Evolutionary conservation across 2,797 vertebrate genomes (phyloP), one percentile per base, ranked within the genome.

Genomic region (Tympanoctomys barrerae): DNA sequence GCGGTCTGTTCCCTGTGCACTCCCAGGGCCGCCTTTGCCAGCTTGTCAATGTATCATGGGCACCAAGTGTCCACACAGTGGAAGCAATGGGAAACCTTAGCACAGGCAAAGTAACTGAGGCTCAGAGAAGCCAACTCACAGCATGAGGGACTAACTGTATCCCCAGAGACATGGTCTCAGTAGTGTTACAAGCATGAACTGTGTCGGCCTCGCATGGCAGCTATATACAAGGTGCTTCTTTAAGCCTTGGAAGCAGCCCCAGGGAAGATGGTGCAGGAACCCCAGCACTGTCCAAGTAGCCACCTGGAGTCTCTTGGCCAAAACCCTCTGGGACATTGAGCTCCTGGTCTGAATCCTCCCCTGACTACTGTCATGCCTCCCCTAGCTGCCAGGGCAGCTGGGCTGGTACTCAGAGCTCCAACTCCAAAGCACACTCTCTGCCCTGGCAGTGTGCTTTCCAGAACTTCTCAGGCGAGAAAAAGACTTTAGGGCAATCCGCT

Each of bases 1-100:
- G 9, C 0, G 2, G 26, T 28, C 2, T 11, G 28, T 11, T 21
- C 9, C 1, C 0, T 1, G 12, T 14, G 14, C 1, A 4, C 33
- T 26, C 31, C 70, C 52, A 26, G 14, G 7, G 21, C 31, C 2
- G 0, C 7, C 0, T 46, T 33, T 14, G 42, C 4, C 10, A 28
- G 18, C 42, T 26, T 1, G 12, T 22, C 24, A 0, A 0, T 1
- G 0, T 2, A 1, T 73, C 13, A 1, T 46, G 10, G 39, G 21
- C n/a, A 12, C 33, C n/a, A 13, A 7, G 7, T 10, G 11, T 2
- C 42, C 14, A 14, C 79, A 0, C 21, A 0, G 2, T 1, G 8
- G 0, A 3, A 13, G 28, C 46, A 18, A 3, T 3, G 7, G 77
- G 64, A 82, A 10, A 8, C 24, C 46, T 57, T 11, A 70, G 54